Evolutionary conservation across 1,140 invertebrate species (phyloP), one percentile per base, ranked within the genome.

Genomic region (Akabosia matsudoensis): DNA sequence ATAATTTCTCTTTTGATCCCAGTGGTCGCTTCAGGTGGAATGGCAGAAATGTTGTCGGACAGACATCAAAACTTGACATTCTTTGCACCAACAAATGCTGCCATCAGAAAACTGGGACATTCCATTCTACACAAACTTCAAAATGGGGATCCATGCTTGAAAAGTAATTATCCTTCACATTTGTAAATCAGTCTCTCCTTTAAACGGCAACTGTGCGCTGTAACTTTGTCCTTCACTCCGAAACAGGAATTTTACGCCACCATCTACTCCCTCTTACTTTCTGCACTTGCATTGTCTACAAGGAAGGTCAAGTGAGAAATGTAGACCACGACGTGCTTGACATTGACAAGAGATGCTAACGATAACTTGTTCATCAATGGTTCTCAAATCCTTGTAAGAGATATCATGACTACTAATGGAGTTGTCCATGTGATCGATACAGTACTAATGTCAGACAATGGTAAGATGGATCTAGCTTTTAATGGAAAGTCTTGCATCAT

Each of bases 261-360:
- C 91, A 91, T 77, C 84, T 92, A 34, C 83, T 91, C 18, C 87
- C 89, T 33, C 88, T 90, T 78, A 89, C 90, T 16, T 87, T 92
- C 81, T 92, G 91, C 82, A 88, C 90, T 1, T 80, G 86, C 3
- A 86, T 88, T 1, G 87, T 90, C n/a, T 37, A 61, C 30, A 74
- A 77, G 16, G 82, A 87, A 80, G 84, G 85, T 30, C 86, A 88
- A 82, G 86, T 87, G 0, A 56, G 77, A 34, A 80, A 75, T 52
- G 33, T 79, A 2, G 74, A 79, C 24, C 75, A 77, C 22, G 71
- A 74, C 16, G 2, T 75, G 4, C 78, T 91, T 16, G 84, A 86
- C 24, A 82, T 91, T 33, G 87, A 88, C 79, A 81, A n/a, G 84
- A 72, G 87, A 85, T 64, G 85, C 87, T 28, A 84, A 87, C 52